These are phyloP conservation scores for Anser brachyrhynchus DNA, from an alignment of 2,113 vertebrate species.

Conservation along the genomic window DNA sequence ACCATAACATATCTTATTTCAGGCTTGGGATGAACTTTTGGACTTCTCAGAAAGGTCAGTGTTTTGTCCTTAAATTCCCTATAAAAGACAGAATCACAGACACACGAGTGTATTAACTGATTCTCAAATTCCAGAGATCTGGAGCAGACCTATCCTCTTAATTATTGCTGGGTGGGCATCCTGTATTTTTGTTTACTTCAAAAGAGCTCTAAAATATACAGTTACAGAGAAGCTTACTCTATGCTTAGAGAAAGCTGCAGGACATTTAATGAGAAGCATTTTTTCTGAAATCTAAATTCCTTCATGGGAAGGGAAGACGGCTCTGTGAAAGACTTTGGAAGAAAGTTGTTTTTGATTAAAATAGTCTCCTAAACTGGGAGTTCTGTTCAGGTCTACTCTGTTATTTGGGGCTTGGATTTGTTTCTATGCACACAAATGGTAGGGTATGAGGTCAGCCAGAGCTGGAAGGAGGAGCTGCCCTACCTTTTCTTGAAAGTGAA, in stretches of 20 bases:
- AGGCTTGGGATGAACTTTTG: neutral
- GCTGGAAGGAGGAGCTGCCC: neutral
- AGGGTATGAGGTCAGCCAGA: neutral
- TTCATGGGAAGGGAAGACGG: neutral
- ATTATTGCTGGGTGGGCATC: neutral
- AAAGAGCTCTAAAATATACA: neutral
- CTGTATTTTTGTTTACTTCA: neutral
- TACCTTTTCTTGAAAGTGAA: neutral
- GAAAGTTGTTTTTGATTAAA: neutral
- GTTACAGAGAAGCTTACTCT: neutral
- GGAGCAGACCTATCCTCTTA: neutral
- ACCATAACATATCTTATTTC: neutral
- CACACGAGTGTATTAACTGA: neutral
- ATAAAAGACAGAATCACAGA: neutral
- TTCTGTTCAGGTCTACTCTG: neutral
- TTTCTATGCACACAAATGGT: neutral
- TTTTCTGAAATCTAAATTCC: neutral
- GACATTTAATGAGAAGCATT: neutral
- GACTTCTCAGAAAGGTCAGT: neutral
- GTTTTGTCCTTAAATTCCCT: neutral
- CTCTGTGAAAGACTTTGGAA: neutral
- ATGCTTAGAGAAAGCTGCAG: neutral
- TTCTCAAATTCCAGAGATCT: neutral
- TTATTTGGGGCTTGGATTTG: neutral
- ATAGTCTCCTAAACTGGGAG: rapidly evolving